phyloP scores from a whole-genome alignment of 2,113 vertebrate genomes.

The Rhineura floridana region DNA sequence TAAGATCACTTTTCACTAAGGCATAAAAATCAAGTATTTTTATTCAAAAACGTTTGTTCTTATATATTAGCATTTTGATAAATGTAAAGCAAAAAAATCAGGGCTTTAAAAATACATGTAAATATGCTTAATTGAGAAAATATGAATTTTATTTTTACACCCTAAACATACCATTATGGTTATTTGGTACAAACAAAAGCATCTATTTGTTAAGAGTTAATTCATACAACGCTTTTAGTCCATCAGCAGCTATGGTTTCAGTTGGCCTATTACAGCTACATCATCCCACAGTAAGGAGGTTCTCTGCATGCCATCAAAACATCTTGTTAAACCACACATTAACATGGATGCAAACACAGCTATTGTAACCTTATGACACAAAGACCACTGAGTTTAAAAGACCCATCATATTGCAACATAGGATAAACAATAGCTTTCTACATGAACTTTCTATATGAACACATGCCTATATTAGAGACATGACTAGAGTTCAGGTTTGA shows the following conservation, averaged over 20 bases:
- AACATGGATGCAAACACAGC: neutral
- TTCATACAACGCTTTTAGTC: neutral
- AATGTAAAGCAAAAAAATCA: neutral
- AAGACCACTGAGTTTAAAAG: conserved; percentile 4
- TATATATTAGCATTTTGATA: neutral
- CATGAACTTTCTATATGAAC: conserved; percentile 4
- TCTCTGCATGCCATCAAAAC: neutral
- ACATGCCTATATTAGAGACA: neutral
- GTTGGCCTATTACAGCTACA: neutral
- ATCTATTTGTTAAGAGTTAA: neutral
- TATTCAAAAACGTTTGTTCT: neutral
- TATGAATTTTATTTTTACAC: neutral
- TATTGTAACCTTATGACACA: conserved; percentile 31
- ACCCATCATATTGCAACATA: neutral
- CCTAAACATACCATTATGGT: neutral
- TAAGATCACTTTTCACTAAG: neutral
- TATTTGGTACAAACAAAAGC: neutral
- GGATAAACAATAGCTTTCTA: conserved; percentile 34
- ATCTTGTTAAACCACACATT: neutral
- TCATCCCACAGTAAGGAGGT: neutral
- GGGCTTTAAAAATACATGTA: neutral
- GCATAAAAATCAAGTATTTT: neutral
- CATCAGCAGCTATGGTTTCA: neutral
- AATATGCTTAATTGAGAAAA: neutral
- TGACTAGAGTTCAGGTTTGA: neutral